These are phyloP conservation scores for Brienomyrus brachyistius DNA, from an alignment of 2,113 vertebrate species.

Conservation along the genomic window DNA sequence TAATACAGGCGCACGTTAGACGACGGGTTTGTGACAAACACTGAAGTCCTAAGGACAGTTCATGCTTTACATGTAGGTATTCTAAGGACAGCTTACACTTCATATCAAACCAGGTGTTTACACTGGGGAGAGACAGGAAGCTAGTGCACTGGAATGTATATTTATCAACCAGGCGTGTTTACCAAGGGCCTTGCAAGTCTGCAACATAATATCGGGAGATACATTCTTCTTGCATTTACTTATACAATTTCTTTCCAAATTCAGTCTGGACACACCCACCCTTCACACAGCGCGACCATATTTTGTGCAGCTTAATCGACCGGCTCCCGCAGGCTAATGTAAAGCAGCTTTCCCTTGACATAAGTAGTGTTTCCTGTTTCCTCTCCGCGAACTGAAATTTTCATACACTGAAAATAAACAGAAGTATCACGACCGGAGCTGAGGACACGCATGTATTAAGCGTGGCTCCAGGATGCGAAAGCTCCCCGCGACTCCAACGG, in stretches of 20 bases:
- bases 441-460: slow-evolving; percentile 42
- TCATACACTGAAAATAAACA: slow-evolving; percentile 13
- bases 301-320: background rate
- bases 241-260: background rate
- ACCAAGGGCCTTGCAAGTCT: background rate
- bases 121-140: background rate
- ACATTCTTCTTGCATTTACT: background rate
- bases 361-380: slow-evolving; percentile 43
- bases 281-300: background rate
- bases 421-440: slow-evolving; percentile 21
- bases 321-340: background rate
- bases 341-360: slow-evolving; percentile 41
- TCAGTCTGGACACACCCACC: background rate
- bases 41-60: background rate
- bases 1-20: too few species aligned
- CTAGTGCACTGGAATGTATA: background rate
- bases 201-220: background rate
- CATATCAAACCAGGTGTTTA: background rate
- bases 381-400: slow-evolving; percentile 30
- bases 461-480: slow-evolving; percentile 29
- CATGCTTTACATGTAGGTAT: background rate
- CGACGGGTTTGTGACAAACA: background rate
- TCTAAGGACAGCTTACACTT: background rate
- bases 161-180: background rate
- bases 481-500: slow-evolving; percentile 29